These are phyloP conservation scores for Fukomys damarensis DNA, from an alignment of 2,113 vertebrate species.

Conservation along the genomic window DNA sequence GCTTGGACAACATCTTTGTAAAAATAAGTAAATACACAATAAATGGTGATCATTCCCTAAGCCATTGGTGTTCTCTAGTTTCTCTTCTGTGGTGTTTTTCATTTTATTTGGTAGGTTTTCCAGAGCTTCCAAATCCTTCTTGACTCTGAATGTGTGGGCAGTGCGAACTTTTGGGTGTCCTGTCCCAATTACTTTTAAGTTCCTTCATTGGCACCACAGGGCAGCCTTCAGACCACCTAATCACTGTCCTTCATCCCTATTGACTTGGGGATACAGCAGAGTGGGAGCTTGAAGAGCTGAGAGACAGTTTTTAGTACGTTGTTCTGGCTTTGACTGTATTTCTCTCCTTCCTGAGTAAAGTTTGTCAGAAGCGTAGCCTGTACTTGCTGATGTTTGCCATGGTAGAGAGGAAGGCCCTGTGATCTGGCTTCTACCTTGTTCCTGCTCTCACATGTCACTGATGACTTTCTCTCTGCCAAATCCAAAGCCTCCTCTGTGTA, in stretches of 20 bases:
- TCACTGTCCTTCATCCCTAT: background rate
- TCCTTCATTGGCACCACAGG: background rate
- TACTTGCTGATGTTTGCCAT: background rate
- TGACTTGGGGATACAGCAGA: background rate
- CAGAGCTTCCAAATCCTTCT: background rate
- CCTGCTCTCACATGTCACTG: conserved; percentile 1
- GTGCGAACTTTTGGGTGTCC: background rate
- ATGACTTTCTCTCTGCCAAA: background rate
- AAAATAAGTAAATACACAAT: background rate
- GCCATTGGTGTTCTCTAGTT: background rate
- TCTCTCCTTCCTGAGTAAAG: background rate
- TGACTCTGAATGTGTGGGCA: background rate
- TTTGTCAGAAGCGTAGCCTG: background rate
- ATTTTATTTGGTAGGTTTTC: background rate
- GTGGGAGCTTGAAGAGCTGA: background rate
- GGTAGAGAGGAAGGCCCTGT: background rate
- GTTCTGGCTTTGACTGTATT: background rate
- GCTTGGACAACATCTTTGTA: background rate
- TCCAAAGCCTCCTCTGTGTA: background rate
- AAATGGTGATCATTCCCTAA: background rate
- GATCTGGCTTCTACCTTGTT: background rate
- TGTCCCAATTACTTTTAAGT: background rate
- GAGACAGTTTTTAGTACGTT: background rate
- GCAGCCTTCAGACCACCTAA: background rate
- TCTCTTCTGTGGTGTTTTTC: background rate